Percentiles rank a stretch among this genome's conserved stretches.
These are phyloP conservation scores for Isichthys henryi DNA, from an alignment of 2,113 vertebrate species.

Conservation along the genomic window DNA sequence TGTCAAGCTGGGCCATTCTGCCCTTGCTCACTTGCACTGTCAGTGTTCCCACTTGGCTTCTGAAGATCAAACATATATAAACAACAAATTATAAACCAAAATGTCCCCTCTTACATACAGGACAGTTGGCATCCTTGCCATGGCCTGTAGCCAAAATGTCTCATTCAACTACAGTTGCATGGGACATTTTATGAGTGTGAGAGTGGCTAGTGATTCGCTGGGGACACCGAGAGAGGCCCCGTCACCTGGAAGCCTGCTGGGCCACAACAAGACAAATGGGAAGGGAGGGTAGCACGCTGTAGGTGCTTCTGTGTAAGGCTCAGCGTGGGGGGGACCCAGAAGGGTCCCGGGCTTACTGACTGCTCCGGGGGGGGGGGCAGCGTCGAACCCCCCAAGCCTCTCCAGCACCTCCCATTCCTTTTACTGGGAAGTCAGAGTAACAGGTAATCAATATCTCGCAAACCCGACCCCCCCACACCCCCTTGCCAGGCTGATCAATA, in stretches of 20 bases:
- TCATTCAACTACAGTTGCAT: too few relatives aligned
- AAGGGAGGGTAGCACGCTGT: background rate
- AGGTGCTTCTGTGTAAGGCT: background rate
- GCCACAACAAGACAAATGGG: background rate
- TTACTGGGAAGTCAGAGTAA: constrained; percentile 60
- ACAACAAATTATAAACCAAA: background rate
- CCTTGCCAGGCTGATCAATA: constrained; percentile 64
- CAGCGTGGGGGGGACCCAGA: background rate
- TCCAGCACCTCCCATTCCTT: constrained; percentile 39
- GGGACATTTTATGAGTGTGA: too few relatives aligned
- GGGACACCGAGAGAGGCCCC: background rate
- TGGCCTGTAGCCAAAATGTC: too few relatives aligned
- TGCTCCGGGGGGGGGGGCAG: background rate
- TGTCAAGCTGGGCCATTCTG: constrained; percentile 32
- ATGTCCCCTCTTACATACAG: background rate
- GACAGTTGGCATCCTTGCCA: background rate
- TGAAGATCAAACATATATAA: background rate
- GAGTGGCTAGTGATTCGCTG: background rate
- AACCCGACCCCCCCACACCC: constrained; percentile 54
- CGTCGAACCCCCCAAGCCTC: background rate
- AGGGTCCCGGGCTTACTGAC: background rate
- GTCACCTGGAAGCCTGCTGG: background rate
- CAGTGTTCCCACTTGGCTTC: background rate
- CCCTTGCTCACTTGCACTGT: background rate
- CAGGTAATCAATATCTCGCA: constrained; percentile 68